These are phyloP conservation scores for Plebejus argus DNA, from an alignment of 2,888 invertebrate species.

Conservation along the genomic window DNA sequence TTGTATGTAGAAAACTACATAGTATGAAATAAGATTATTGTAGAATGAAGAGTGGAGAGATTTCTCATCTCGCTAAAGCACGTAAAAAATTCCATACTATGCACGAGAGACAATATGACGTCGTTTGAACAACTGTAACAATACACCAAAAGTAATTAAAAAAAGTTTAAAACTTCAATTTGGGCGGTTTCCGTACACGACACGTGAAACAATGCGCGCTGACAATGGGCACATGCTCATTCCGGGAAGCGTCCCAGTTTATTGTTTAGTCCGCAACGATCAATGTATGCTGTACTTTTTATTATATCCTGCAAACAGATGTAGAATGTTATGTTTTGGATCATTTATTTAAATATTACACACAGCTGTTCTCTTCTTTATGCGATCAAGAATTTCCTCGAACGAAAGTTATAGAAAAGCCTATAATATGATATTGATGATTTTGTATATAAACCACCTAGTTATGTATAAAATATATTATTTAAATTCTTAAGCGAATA, in stretches of 20 bases:
- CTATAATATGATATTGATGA: too few relatives aligned
- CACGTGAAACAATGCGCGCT: slow-evolving; percentile 10
- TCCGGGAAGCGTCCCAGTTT: slow-evolving; percentile 1
- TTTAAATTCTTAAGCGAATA: too few relatives aligned
- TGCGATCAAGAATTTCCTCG: too few relatives aligned
- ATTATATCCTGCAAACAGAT: not conserved
- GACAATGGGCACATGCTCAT: slow-evolving; percentile 2
- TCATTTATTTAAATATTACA: not conserved
- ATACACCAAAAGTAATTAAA: slow-evolving; percentile 9
- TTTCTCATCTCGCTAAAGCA: not conserved
- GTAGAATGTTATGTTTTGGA: not conserved
- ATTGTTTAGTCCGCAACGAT: not conserved
- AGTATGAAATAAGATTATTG: too few relatives aligned
- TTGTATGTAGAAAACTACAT: too few relatives aligned
- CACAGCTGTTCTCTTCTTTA: not conserved
- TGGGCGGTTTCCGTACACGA: not conserved
- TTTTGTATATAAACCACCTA: too few relatives aligned
- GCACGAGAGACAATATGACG: not conserved
- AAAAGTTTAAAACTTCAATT: slow-evolving; percentile 10
- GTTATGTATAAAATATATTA: too few relatives aligned
- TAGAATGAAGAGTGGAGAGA: too few relatives aligned
- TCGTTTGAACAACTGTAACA: not conserved
- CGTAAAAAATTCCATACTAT: not conserved
- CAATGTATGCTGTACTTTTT: slow-evolving; percentile 4
- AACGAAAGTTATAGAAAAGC: too few relatives aligned